phyloP scores from a whole-genome alignment of 2,888 invertebrate genomes.

The Griposia aprilina region DNA sequence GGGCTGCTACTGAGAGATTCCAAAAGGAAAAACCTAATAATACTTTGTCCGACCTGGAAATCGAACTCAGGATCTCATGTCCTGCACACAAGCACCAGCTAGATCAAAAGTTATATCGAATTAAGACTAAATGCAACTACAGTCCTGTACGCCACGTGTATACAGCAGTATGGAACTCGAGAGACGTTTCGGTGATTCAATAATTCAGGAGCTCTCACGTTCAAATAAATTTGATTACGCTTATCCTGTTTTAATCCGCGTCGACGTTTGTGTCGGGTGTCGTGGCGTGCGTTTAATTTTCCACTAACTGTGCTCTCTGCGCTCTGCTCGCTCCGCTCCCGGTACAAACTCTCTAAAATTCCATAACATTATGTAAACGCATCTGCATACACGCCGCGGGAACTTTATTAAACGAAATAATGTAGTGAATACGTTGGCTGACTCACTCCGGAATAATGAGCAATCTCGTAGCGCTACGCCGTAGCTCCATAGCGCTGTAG shows the following conservation, averaged over 20 bases:
- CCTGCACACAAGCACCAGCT: neutral
- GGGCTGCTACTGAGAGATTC: neutral
- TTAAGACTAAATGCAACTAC: neutral
- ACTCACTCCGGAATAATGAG: slow-evolving; percentile 77
- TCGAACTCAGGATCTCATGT: neutral
- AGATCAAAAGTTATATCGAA: neutral
- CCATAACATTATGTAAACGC: slow-evolving; percentile 77
- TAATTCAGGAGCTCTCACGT: slow-evolving; percentile 64
- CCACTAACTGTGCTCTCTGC: slow-evolving; percentile 39
- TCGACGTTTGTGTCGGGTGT: slow-evolving; percentile 48
- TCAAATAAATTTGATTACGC: slow-evolving; percentile 66
- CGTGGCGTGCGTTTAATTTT: slow-evolving; percentile 61
- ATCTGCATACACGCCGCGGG: slow-evolving; percentile 73
- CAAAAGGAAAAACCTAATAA: neutral
- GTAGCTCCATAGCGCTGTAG: slow-evolving; percentile 47
- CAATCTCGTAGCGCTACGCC: slow-evolving; percentile 76
- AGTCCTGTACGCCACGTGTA: neutral
- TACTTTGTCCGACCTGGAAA: neutral
- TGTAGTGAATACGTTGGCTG: slow-evolving; percentile 76
- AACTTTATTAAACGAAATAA: slow-evolving; percentile 85
- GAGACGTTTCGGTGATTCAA: slow-evolving; percentile 58
- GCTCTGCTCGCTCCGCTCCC: slow-evolving; percentile 20
- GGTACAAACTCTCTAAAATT: slow-evolving; percentile 62
- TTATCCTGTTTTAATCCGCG: slow-evolving; percentile 65
- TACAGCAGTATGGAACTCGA: slow-evolving; percentile 3